Conservation (phyloP, 2,113 vertebrate genomes). For the Saguinus midas region DNA sequence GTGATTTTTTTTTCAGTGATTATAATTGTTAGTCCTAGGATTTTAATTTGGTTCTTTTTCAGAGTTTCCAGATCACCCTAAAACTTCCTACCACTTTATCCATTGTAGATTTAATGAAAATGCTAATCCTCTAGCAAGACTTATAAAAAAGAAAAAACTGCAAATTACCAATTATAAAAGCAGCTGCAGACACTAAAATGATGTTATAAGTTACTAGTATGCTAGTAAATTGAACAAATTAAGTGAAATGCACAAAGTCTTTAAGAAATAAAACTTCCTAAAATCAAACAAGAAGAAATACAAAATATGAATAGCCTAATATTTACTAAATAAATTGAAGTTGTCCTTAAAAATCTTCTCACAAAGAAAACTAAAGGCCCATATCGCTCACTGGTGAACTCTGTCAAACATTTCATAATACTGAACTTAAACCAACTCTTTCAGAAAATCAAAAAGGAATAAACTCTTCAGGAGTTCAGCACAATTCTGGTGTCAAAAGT, state of each 20-base stretch:
- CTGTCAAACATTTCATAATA: constrained; percentile 5
- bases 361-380: constrained; percentile 1
- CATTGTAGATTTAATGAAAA: constrained; percentile 17
- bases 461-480: background rate
- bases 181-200: background rate
- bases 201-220: background rate
- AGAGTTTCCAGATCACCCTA: background rate
- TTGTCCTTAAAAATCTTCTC: background rate
- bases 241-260: background rate
- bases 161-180: background rate
- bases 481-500: background rate
- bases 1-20: background rate
- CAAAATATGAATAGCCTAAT: background rate
- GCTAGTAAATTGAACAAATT: background rate
- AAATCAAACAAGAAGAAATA: constrained; percentile 25
- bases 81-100: constrained; percentile 10
- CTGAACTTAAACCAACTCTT: background rate
- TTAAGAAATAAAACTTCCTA: background rate
- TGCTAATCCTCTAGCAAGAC: background rate
- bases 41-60: background rate
- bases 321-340: constrained; percentile 1
- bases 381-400: background rate
- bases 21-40: background rate
- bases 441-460: background rate
- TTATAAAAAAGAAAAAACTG: background rate